Evolutionary conservation across 1,140 invertebrate genomes (phyloP).

Genomic region (Cyclargus thomasi): DNA sequence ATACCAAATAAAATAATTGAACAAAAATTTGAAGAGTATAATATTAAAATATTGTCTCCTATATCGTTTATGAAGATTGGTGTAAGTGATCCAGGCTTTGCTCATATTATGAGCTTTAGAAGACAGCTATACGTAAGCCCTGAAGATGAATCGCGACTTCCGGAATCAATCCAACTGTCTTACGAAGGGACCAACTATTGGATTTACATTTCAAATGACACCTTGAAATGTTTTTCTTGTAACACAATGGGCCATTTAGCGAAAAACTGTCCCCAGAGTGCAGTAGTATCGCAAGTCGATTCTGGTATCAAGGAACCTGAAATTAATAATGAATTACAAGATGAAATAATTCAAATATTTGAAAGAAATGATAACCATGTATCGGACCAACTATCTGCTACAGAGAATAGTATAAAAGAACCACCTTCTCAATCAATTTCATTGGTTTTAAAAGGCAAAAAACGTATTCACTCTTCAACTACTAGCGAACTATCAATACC

Average conservation of each 20-base stretch:
- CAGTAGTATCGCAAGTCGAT: neutral
- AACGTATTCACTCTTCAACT: neutral
- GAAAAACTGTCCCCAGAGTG: slow-evolving; percentile 21
- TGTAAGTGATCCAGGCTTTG: slow-evolving; percentile 26
- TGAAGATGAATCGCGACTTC: slow-evolving; percentile 13
- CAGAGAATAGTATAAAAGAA: neutral
- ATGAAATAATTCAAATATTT: neutral
- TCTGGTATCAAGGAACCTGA: neutral
- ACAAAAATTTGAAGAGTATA: slow-evolving; percentile 27
- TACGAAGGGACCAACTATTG: slow-evolving; percentile 13
- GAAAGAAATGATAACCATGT: slow-evolving; percentile 12
- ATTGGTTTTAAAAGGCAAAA: neutral
- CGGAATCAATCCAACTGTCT: slow-evolving; percentile 9
- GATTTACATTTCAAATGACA: slow-evolving; percentile 11
- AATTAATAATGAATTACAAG: neutral
- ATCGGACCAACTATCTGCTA: neutral
- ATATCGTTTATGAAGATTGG: slow-evolving; percentile 28
- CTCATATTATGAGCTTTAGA: slow-evolving; percentile 16
- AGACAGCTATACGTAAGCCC: neutral
- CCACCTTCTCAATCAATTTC: neutral
- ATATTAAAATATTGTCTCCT: slow-evolving; percentile 26
- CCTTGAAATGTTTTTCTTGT: slow-evolving; percentile 16
- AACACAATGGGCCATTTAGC: slow-evolving; percentile 25
- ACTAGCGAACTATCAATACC: neutral
- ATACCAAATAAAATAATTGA: slow-evolving; percentile 25